These are phyloP conservation scores for Hippolais icterina DNA, from an alignment of 2,113 vertebrate genomes.

Conservation along the genomic window DNA sequence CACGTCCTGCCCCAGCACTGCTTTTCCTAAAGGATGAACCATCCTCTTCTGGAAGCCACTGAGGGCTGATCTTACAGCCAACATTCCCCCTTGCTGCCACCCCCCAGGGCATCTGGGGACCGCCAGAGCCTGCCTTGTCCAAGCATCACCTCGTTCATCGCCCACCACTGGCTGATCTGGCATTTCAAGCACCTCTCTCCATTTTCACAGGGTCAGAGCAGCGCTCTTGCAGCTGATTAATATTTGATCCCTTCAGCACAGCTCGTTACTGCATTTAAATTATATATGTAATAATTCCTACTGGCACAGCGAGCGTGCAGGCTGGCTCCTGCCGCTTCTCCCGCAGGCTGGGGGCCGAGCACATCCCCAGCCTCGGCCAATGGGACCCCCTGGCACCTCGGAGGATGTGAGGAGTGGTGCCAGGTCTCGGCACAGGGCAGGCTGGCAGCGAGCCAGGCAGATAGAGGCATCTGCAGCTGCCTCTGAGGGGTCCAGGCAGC, in stretches of 20 bases:
- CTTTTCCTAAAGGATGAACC: not conserved
- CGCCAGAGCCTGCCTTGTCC: not conserved
- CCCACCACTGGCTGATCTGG: not conserved
- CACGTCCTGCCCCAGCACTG: fast-evolving
- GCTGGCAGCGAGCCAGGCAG: not conserved
- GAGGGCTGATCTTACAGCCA: not conserved
- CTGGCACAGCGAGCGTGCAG: not conserved
- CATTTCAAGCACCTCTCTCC: slow-evolving; percentile 35
- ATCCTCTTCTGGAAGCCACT: not conserved
- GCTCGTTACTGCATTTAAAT: slow-evolving; percentile 72
- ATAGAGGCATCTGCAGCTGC: not conserved
- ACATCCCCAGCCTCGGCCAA: not conserved
- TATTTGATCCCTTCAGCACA: slow-evolving; percentile 73
- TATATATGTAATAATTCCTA: slow-evolving; percentile 55
- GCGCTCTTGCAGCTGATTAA: slow-evolving; percentile 57
- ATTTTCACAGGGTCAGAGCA: slow-evolving; percentile 48
- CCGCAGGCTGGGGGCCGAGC: fast-evolving
- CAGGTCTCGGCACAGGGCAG: not conserved
- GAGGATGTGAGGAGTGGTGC: fast-evolving
- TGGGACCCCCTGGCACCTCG: fast-evolving
- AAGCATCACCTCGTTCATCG: fast-evolving
- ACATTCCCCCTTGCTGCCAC: not conserved
- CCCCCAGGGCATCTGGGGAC: not conserved
- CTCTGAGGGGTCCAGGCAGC: fast-evolving
- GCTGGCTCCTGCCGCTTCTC: not conserved